These are phyloP conservation scores for Excalfactoria chinensis DNA, from an alignment of 2,113 vertebrate species.

Conservation along the genomic window DNA sequence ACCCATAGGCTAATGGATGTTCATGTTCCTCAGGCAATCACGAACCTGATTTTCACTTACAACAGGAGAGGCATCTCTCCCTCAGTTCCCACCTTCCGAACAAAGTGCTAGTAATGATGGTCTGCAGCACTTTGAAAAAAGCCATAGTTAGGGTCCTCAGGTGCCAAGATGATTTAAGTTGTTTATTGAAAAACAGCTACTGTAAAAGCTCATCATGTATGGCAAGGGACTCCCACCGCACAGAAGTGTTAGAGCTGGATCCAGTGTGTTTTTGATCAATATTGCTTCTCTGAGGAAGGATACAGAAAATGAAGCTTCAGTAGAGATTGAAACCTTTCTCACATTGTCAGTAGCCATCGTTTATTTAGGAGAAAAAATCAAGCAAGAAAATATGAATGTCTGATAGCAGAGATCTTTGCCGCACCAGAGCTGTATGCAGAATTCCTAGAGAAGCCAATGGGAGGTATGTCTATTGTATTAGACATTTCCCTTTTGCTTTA, in stretches of 20 bases:
- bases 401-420: background rate
- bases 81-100: no score
- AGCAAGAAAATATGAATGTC: background rate
- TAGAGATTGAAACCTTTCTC: background rate
- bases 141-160: background rate
- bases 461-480: background rate
- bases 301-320: background rate
- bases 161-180: background rate
- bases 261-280: background rate
- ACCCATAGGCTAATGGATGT: no score
- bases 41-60: no score
- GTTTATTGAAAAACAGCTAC: background rate
- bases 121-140: background rate
- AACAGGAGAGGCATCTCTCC: no score
- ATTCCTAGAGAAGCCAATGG: background rate
- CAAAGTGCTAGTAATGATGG: background rate
- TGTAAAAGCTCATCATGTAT: background rate
- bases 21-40: no score
- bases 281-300: background rate
- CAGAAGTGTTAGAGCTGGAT: background rate
- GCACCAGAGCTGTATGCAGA: background rate
- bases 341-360: background rate
- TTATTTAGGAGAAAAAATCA: background rate
- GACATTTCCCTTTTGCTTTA: background rate
- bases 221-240: background rate